Conservation (phyloP, 2,888 invertebrate genomes). For the Nipponacmea schrenckii region DNA sequence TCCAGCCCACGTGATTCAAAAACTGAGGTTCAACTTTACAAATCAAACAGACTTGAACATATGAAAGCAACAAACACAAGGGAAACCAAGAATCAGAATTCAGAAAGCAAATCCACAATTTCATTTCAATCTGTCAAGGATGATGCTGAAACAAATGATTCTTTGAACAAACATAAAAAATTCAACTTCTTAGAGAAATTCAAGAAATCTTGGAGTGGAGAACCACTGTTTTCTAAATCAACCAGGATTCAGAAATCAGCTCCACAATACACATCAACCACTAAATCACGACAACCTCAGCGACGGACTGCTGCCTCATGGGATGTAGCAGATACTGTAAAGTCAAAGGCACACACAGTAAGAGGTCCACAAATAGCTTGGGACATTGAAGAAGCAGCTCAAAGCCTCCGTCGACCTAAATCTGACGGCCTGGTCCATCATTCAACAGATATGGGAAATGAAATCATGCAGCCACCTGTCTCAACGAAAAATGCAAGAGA, state of each 20-base stretch:
- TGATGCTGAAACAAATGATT: not conserved
- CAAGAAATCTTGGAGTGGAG: not conserved
- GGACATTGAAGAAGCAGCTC: no score
- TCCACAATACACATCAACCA: not conserved
- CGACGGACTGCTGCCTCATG: no score
- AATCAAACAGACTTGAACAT: not conserved
- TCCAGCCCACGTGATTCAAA: not conserved
- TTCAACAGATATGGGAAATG: not conserved
- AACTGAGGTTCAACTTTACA: not conserved
- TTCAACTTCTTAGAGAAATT: not conserved
- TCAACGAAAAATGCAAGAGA: no score
- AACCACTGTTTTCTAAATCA: not conserved
- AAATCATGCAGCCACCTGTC: no score
- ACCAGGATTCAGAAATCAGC: no score
- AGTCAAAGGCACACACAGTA: no score
- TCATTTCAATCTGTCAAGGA: not conserved
- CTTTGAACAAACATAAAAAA: not conserved
- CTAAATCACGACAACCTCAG: not conserved
- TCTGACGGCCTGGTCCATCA: not conserved
- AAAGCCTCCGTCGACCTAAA: no score
- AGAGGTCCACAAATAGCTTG: no score
- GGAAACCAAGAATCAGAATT: not conserved
- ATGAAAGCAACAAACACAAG: not conserved
- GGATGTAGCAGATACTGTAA: no score
- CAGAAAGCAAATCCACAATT: constrained; percentile 11